Conservation (phyloP, 2,888 invertebrate species). For the Vannuccia rotundouncinata region DNA sequence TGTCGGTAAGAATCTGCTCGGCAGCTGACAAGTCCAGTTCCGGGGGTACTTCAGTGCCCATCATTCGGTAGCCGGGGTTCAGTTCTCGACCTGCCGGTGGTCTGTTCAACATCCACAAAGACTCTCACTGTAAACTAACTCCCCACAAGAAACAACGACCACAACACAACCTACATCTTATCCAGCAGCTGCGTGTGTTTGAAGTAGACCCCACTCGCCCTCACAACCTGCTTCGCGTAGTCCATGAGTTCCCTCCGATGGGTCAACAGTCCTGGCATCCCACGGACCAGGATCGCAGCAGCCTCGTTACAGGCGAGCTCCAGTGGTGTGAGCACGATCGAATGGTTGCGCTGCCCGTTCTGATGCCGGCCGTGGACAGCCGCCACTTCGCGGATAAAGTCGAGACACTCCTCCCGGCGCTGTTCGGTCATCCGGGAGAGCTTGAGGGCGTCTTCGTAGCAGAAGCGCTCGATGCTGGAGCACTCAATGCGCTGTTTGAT, state of each 20-base stretch:
- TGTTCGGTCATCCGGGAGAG: not conserved
- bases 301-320: conserved; percentile 40
- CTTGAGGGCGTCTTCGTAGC: not conserved
- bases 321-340: conserved; percentile 36
- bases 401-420: not conserved
- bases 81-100: not conserved
- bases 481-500: not conserved
- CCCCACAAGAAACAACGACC: too few species aligned
- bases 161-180: not conserved
- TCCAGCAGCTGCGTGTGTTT: conserved; percentile 35
- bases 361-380: conserved; percentile 34
- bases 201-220: conserved; percentile 28
- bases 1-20: conserved; percentile 34
- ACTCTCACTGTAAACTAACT: too few species aligned
- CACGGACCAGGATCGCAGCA: conserved; percentile 9
- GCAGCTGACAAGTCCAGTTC: conserved; percentile 38
- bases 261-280: conserved; percentile 37
- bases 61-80: conserved; percentile 4
- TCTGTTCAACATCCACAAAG: not conserved
- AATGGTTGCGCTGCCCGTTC: conserved; percentile 32
- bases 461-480: not conserved
- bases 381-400: conserved; percentile 34
- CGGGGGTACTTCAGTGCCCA: conserved; percentile 30
- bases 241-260: conserved; percentile 36
- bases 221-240: conserved; percentile 35